phyloP scores from a whole-genome alignment of 2,888 invertebrate species.

The Polyploca ridens region DNA sequence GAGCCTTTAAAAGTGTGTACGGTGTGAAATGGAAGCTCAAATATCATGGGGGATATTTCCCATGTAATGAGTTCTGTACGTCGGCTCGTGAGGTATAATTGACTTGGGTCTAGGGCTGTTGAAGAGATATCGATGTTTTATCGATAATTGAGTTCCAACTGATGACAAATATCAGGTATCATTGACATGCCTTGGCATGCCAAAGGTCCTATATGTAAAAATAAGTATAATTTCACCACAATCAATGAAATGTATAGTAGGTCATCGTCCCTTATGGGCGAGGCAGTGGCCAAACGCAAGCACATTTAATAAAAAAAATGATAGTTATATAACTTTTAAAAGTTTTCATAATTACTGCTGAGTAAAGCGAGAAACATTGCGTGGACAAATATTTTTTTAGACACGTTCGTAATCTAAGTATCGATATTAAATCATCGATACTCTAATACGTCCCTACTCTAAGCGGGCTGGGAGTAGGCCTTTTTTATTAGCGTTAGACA shows the following conservation, averaged over 20 bases:
- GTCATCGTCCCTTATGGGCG: no score
- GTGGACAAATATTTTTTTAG: no score
- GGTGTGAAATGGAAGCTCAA: constrained; percentile 55
- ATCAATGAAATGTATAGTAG: no score
- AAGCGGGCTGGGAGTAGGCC: not conserved
- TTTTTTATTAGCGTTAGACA: constrained; percentile 3
- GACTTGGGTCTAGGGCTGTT: constrained; percentile 52
- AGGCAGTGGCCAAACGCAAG: no score
- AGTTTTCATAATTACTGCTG: no score
- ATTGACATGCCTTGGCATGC: not conserved
- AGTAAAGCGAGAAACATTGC: no score
- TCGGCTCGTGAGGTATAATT: constrained; percentile 55
- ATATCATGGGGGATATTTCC: constrained; percentile 54
- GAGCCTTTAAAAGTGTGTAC: constrained; percentile 63
- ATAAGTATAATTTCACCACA: no score
- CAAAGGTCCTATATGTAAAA: no score
- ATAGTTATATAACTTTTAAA: no score
- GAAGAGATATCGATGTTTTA: constrained; percentile 38
- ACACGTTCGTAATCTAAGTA: not conserved
- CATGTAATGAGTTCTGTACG: constrained; percentile 64
- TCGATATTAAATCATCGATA: not conserved
- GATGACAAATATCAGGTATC: not conserved
- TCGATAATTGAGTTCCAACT: not conserved
- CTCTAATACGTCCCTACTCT: not conserved
- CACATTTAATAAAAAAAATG: no score